phyloP scores from a whole-genome alignment of 2,113 vertebrate species.

The Halcyon malimbica region DNA sequence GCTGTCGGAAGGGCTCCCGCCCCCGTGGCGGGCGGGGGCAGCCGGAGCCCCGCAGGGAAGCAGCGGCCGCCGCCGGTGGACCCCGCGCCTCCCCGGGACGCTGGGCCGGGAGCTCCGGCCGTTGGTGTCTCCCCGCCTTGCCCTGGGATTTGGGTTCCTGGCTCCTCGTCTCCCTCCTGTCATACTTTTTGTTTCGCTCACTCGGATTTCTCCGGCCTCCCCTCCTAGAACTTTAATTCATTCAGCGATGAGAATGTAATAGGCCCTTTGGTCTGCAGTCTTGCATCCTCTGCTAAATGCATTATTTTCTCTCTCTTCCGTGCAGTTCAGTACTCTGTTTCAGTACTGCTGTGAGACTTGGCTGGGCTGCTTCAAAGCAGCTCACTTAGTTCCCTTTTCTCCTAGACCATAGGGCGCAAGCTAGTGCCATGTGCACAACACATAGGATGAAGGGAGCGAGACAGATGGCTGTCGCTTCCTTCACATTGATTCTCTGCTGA shows the following conservation, averaged over 20 bases:
- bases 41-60: neutral
- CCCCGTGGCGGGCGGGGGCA: neutral
- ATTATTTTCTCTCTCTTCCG: neutral
- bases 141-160: neutral
- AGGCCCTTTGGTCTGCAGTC: slow-evolving; percentile 17
- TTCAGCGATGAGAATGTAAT: neutral
- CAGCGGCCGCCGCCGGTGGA: neutral
- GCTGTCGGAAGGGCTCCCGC: neutral
- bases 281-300: slow-evolving; percentile 28
- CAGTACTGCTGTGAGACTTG: neutral
- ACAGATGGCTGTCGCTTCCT: slow-evolving; percentile 19
- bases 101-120: neutral
- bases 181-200: neutral
- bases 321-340: neutral
- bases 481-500: neutral
- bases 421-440: neutral
- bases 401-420: neutral
- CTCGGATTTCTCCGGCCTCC: neutral
- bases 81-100: neutral
- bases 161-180: neutral
- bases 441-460: neutral
- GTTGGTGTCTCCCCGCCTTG: neutral
- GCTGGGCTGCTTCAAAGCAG: neutral
- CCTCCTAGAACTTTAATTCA: slow-evolving; percentile 33
- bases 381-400: neutral